These are phyloP conservation scores for Pogonus chalceus DNA, from an alignment of 1,140 invertebrate genomes.

Conservation along the genomic window DNA sequence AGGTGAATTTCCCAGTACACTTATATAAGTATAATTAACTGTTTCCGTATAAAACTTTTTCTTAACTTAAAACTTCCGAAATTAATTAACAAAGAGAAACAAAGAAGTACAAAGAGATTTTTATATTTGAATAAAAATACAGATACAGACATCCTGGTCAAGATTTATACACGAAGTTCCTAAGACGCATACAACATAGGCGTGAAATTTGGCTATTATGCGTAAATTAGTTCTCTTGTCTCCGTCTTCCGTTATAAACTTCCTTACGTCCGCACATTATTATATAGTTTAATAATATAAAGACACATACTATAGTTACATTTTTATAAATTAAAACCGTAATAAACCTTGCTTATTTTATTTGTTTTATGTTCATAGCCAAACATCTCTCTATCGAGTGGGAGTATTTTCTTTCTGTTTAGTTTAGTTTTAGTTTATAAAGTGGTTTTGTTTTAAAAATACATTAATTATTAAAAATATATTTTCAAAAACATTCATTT, in stretches of 20 bases:
- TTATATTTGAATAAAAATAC: slow-evolving; percentile 3
- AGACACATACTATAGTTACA: no score
- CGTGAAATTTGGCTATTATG: slow-evolving; percentile 2
- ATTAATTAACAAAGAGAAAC: slow-evolving; percentile 7
- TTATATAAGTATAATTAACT: background rate
- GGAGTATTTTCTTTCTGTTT: no score
- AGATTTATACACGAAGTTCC: background rate
- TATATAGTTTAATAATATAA: no score
- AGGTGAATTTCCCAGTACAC: background rate
- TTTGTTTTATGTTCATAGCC: no score
- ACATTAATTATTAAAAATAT: no score
- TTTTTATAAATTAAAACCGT: no score
- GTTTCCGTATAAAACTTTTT: background rate
- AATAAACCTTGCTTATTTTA: no score
- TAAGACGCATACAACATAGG: slow-evolving; percentile 2
- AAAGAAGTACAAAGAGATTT: background rate
- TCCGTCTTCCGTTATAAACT: background rate
- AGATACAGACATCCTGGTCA: background rate
- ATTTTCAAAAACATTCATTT: no score
- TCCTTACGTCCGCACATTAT: no score
- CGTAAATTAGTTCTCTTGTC: background rate
- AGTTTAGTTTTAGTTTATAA: no score
- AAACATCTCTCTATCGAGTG: no score
- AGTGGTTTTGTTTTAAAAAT: no score
- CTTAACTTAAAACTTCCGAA: background rate